Evolutionary conservation across 2,113 vertebrate species (phyloP), one percentile per base, ranked within the genome.

Genomic region (Zeus faber): DNA sequence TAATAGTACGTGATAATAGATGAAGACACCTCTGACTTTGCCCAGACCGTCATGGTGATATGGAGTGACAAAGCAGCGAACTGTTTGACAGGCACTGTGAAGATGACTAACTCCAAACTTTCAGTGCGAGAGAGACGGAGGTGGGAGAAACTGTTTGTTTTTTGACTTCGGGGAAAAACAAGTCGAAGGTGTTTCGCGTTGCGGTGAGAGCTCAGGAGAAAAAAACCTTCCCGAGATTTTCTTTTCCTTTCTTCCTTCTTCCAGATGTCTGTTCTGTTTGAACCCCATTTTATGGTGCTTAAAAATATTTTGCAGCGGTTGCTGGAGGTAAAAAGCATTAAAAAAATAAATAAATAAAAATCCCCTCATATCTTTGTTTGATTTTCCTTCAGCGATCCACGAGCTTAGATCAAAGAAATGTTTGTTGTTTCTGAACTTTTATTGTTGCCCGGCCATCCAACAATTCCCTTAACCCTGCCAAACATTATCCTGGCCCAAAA

Each of bases 41-140:
- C 54, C 44, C 35, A 54, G 67, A 40, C 61, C 68, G 65, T 64
- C 74, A 58, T 17, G 20, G 37, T 23, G 66, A 80, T 63, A 67
- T 70, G 69, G 61, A 67, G 77, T 80, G 82, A 79, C 79, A 78
- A 58, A 72, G 70, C 76, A 78, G 78, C 50, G 56, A 75, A 71
- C 70, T 76, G 82, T 75, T 80, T 81, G 68, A 84, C 76, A 80
- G 70, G 81, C 71, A 29, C 70, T 70, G 84, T 69, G 80, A 83
- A 74, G 75, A 85, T 86, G 85, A 87, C 74, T 87, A 80, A 86
- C 61, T 70, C 64, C 59, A 69, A 80, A 80, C 76, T 84, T 75
- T 86, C 72, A 79, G 78, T 79, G 9, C 8, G 5, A 16, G 65
- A 70, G 71, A 77, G 50, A 54, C 40, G 70, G 70, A 68, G 49